A percentile compares a stretch with the other conserved stretches of the same genome.
phyloP scores from a whole-genome alignment of 1,140 invertebrate species.

The Caenorhabditis brenneri region DNA sequence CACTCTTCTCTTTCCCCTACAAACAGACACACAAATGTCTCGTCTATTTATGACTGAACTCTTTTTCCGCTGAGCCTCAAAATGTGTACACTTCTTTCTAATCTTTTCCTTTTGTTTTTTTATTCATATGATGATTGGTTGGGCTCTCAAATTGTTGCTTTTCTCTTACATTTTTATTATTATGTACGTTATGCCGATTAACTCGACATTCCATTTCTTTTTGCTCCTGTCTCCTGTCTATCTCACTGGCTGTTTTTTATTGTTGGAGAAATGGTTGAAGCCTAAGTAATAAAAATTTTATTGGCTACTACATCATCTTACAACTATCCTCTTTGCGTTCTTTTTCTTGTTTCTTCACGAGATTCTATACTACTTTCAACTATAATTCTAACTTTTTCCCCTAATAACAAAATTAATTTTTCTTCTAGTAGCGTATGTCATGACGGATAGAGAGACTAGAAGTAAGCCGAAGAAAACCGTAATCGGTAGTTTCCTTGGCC shows the following conservation, averaged over 20 bases:
- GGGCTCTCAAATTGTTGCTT: background rate
- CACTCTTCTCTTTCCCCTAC: background rate
- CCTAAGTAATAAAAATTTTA: constrained; percentile 18
- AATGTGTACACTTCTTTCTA: background rate
- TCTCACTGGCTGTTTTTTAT: background rate
- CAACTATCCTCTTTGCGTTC: background rate
- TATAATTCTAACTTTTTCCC: background rate
- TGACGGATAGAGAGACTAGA: background rate
- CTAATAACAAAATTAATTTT: background rate
- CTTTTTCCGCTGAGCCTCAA: background rate
- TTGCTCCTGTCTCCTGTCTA: background rate
- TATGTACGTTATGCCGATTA: background rate
- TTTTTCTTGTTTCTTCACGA: constrained; percentile 22
- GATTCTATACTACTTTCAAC: background rate
- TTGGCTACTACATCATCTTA: background rate
- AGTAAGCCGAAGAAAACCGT: constrained; percentile 15
- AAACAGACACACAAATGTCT: background rate
- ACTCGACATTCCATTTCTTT: background rate
- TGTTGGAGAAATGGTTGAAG: background rate
- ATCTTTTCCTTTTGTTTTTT: background rate
- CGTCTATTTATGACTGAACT: background rate
- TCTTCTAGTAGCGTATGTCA: background rate
- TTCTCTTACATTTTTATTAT: background rate
- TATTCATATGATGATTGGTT: background rate
- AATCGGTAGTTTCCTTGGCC: background rate